These are phyloP conservation scores for Aptenodytes patagonicus DNA, from an alignment of 2,113 vertebrate genomes.

Conservation along the genomic window DNA sequence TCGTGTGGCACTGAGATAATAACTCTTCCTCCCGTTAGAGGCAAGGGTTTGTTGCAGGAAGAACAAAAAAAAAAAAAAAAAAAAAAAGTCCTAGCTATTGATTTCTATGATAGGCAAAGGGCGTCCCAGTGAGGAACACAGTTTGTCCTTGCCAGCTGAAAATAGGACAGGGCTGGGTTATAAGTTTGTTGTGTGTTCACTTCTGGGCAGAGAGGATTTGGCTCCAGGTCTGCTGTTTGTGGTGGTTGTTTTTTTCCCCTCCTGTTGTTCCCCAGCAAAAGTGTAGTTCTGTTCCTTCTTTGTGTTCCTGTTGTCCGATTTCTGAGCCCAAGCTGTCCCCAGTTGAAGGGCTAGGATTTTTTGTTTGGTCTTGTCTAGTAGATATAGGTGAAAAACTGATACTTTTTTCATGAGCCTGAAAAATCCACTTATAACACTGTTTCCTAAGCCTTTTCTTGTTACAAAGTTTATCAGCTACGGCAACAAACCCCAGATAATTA, in stretches of 20 bases:
- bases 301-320: neutral
- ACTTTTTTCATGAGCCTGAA: neutral
- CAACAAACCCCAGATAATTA: neutral
- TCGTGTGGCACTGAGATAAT: neutral
- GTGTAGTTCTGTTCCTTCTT: neutral
- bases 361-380: neutral
- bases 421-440: neutral
- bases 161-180: neutral
- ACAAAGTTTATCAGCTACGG: neutral
- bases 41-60: neutral
- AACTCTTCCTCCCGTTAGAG: neutral
- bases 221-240: neutral
- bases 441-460: neutral
- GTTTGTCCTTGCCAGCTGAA: neutral
- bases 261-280: neutral
- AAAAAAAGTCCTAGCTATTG: neutral
- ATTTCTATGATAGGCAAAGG: neutral
- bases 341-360: neutral
- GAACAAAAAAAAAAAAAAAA: neutral
- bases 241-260: neutral
- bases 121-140: neutral
- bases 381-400: neutral
- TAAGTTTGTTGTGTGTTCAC: neutral
- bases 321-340: neutral
- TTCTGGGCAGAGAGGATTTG: neutral